Conservation (phyloP, 2,888 invertebrate species). For the Noctua fimbriata region DNA sequence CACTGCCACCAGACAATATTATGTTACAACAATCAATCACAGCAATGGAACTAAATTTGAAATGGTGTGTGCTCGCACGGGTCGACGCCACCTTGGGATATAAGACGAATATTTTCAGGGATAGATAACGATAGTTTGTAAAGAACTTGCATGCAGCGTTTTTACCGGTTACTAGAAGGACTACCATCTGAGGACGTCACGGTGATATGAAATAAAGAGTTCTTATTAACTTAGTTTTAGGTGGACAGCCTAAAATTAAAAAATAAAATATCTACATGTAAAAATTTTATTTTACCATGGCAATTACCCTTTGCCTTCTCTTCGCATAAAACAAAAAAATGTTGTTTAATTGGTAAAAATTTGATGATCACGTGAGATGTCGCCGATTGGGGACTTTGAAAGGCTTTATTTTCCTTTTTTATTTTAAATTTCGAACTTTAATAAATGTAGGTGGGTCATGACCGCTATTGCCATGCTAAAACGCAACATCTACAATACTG, state of each 20-base stretch:
- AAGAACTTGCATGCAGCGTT: background rate
- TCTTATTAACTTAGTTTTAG: too few species aligned
- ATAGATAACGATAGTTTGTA: background rate
- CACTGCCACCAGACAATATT: background rate
- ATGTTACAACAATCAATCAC: background rate
- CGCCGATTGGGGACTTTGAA: background rate
- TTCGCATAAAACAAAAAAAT: background rate
- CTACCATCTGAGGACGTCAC: background rate
- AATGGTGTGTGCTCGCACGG: background rate
- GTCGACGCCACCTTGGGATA: too few species aligned
- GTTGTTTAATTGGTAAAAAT: background rate
- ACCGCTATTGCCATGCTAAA: background rate
- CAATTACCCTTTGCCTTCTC: background rate
- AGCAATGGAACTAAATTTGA: background rate
- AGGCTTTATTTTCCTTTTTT: background rate
- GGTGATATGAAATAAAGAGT: background rate
- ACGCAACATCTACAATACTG: background rate
- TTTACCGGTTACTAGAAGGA: background rate
- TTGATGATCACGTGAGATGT: background rate
- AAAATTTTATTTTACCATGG: background rate
- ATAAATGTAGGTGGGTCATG: background rate
- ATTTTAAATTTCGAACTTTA: background rate
- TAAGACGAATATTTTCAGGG: too few species aligned
- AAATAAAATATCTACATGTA: background rate
- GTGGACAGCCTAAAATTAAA: too few species aligned